Percentiles rank a stretch among this genome's conserved stretches.
Conservation (phyloP, 1,140 invertebrate genomes). For the Bathynomus jamesi region DNA sequence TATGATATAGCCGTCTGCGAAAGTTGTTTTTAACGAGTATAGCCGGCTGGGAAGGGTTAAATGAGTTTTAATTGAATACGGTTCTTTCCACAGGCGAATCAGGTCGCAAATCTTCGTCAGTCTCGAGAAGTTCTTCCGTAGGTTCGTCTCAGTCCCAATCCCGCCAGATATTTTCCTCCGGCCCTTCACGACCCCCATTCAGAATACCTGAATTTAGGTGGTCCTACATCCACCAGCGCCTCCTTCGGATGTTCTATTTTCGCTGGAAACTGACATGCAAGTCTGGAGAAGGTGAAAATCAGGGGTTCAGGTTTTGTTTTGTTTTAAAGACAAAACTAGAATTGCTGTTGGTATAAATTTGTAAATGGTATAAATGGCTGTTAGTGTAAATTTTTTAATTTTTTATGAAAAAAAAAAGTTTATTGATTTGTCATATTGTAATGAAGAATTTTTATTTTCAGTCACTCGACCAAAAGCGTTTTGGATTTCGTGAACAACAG, state of each 20-base stretch:
- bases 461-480: slow-evolving; percentile 91
- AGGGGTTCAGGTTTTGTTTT: neutral
- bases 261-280: slow-evolving; percentile 95
- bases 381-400: neutral
- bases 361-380: neutral
- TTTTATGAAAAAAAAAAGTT: neutral
- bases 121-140: slow-evolving; percentile 32
- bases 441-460: slow-evolving; percentile 47
- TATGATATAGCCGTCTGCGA: no score
- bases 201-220: slow-evolving; percentile 99
- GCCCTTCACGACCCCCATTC: slow-evolving; percentile 90
- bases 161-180: slow-evolving; percentile 72
- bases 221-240: slow-evolving; percentile 95
- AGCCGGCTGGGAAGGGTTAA: no score
- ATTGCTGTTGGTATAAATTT: neutral
- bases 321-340: neutral
- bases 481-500: slow-evolving; percentile 96
- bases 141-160: slow-evolving; percentile 31
- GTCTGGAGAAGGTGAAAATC: slow-evolving; percentile 65
- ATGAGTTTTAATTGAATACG: no score
- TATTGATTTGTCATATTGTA: neutral
- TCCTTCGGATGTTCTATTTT: slow-evolving; percentile 96
- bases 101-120: slow-evolving; percentile 25
- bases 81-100: no score
- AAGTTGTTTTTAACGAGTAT: no score